phyloP scores from a whole-genome alignment of 2,797 vertebrate genomes.

The Falco cherrug region DNA sequence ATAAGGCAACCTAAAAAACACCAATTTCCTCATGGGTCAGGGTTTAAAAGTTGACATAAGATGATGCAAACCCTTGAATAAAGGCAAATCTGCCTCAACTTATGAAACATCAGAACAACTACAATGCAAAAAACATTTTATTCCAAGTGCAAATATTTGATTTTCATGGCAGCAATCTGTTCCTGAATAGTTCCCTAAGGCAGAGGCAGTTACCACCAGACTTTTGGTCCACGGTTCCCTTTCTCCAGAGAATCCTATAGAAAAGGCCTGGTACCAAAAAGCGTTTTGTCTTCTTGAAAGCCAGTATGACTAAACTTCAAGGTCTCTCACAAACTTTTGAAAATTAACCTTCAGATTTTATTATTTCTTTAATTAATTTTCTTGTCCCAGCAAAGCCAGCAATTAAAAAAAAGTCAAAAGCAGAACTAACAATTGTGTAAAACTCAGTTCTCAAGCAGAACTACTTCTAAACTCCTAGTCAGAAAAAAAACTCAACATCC shows the following conservation, averaged over 20 bases:
- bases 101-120: background rate
- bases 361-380: background rate
- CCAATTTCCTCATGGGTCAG: background rate
- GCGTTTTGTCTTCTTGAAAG: background rate
- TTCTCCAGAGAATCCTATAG: background rate
- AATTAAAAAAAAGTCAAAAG: background rate
- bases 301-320: background rate
- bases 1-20: background rate
- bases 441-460: background rate
- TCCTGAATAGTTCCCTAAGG: background rate
- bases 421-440: background rate
- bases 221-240: background rate
- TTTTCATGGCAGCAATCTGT: background rate
- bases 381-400: background rate
- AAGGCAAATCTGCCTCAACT: background rate
- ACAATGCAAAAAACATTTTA: background rate
- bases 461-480: background rate
- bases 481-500: background rate
- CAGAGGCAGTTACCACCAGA: background rate
- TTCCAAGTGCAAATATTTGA: background rate
- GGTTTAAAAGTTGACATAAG: background rate
- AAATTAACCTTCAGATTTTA: background rate
- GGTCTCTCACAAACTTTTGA: background rate
- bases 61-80: background rate
- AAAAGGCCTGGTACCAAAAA: background rate